Conservation (phyloP, 2,888 invertebrate genomes). For the Gibbula magus region DNA sequence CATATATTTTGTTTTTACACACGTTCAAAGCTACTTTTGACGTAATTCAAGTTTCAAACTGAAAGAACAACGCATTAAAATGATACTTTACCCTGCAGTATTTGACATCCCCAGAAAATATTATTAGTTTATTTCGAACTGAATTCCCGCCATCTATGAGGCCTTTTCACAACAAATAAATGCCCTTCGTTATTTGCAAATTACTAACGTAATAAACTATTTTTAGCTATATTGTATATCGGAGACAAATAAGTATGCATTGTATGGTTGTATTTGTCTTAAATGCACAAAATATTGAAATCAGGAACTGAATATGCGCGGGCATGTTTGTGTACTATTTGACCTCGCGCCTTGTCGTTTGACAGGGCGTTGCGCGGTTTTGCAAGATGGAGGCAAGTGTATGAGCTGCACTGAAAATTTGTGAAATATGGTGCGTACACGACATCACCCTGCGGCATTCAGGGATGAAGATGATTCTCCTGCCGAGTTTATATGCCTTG, state of each 20-base stretch:
- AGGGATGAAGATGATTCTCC: conserved; percentile 39
- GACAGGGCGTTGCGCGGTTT: conserved; percentile 18
- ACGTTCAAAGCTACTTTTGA: no score
- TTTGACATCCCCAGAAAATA: conserved; percentile 15
- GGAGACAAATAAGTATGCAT: no score
- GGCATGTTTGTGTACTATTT: background rate
- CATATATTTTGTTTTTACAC: no score
- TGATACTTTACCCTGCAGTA: background rate
- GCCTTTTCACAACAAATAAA: conserved; percentile 18
- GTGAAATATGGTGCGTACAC: conserved; percentile 62
- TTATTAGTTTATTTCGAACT: conserved; percentile 22
- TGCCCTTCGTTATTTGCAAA: no score
- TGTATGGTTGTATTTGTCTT: no score
- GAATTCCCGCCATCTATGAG: conserved; percentile 36
- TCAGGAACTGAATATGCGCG: no score
- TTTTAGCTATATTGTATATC: no score
- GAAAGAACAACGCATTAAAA: no score
- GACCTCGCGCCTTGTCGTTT: background rate
- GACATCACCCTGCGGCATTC: conserved; percentile 53
- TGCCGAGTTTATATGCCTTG: conserved; percentile 43
- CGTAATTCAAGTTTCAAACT: no score
- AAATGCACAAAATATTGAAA: no score
- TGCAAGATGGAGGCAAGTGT: conserved; percentile 31
- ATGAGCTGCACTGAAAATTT: conserved; percentile 15
- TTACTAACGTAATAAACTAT: no score